Evolutionary conservation across 1,140 invertebrate genomes (phyloP), one percentile per base, ranked within the genome.

Genomic region (Scaptodrosophila lebanonensis): DNA sequence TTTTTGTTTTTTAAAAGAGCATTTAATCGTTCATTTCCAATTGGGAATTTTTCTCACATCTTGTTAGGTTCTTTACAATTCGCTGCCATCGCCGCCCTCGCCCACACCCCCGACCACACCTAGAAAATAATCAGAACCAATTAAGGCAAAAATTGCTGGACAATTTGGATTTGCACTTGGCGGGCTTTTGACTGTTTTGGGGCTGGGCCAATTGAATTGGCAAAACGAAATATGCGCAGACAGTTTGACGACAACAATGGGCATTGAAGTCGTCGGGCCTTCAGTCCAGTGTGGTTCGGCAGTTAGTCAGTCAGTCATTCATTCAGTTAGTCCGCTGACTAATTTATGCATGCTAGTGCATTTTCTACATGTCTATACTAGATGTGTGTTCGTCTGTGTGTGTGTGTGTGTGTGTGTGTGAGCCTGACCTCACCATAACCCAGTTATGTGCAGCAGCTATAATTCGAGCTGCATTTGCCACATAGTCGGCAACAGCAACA

Each of bases 121-220:
- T n/a, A 45, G 61, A 79, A 79, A 79, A 75, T 76, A 79, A 79
- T 79, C 75, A 79, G 69, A 82, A 82, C 75, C 75, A 79, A 79
- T 79, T 79, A 79, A 79, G 76, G 61, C 69, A 82, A 76, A 73
- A 82, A n/a, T n/a, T n/a, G n/a, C 75, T 75, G 75, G 82, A 79
- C 73, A 79, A 77, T 79, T 39, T 66, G 70, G 32, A 30, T 54
- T 62, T 39, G 60, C 15, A 43, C 49, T 60, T 20, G 32, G 22
- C 8, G 3, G 35, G 58, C 42, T 27, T 33, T 43, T 30, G 49
- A 64, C 36, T 29, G 39, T 48, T 47, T 50, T 49, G 62, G 32
- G 61, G 27, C 58, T 43, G 56, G 49, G 40, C 73, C 79, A 79
- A 79, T 79, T 79, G 73, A 63, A 63, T 77, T 63, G 68, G 67